phyloP scores from a whole-genome alignment of 1,140 invertebrate species.

The Holcopasites calliopsidis region DNA sequence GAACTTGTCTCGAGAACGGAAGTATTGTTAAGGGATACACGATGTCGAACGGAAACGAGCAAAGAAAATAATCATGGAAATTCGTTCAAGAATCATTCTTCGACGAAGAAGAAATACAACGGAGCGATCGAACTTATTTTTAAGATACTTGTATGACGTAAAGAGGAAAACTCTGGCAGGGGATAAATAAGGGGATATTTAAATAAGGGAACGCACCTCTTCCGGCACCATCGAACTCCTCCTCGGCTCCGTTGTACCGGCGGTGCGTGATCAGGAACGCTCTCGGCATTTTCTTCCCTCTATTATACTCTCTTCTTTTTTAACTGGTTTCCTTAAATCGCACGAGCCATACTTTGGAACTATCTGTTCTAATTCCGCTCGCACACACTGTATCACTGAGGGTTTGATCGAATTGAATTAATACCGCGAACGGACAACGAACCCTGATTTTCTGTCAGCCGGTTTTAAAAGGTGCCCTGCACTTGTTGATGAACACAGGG shows the following conservation, averaged over 20 bases:
- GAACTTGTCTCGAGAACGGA: neutral
- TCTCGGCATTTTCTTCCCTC: constrained; percentile 77
- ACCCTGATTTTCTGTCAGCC: neutral
- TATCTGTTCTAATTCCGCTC: constrained; percentile 36
- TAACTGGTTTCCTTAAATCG: neutral
- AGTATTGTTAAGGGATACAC: too few species aligned
- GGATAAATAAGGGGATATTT: neutral
- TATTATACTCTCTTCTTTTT: constrained; percentile 3
- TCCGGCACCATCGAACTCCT: constrained; percentile 71
- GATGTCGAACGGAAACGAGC: too few species aligned
- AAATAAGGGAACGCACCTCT: constrained; percentile 68
- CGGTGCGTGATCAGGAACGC: constrained; percentile 82
- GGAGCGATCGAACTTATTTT: neutral
- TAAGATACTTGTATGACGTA: neutral
- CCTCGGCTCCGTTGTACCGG: constrained; percentile 78
- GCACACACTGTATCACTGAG: constrained; percentile 40
- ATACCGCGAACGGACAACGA: neutral
- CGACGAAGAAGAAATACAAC: neutral
- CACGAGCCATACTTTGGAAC: constrained; percentile 49
- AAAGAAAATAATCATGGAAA: neutral
- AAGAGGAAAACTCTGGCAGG: constrained; percentile 7
- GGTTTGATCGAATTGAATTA: neutral
- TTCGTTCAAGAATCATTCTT: too few species aligned
- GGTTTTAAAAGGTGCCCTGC: neutral
- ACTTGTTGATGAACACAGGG: constrained; percentile 41